These are phyloP conservation scores for Meloidogyne hapla DNA, from an alignment of 1,140 invertebrate species.

Conservation along the genomic window DNA sequence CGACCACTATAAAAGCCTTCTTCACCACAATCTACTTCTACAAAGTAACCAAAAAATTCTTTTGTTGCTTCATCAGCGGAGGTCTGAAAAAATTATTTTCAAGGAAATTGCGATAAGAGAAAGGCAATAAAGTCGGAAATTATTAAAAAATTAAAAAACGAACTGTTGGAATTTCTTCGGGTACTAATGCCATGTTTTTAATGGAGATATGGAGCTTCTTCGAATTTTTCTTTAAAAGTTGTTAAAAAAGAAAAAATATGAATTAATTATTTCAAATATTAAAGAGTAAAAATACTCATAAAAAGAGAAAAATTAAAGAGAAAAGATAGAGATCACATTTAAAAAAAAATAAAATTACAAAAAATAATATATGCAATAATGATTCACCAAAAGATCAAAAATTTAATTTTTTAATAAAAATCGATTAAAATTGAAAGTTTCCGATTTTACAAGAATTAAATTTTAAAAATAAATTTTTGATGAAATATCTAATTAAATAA, in stretches of 20 bases:
- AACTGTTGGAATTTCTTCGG: not conserved
- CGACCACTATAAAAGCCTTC: slow-evolving; percentile 51
- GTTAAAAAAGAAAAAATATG: not conserved
- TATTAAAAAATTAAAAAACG: no score
- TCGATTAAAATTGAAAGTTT: no score
- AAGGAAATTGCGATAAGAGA: not conserved
- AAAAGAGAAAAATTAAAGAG: not conserved
- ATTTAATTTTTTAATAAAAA: no score
- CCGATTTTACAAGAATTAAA: no score
- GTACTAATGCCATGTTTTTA: not conserved
- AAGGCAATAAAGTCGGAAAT: not conserved
- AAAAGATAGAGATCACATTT: not conserved
- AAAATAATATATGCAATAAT: not conserved
- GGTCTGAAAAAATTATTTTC: not conserved
- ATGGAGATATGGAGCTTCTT: not conserved
- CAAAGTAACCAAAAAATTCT: slow-evolving; percentile 46
- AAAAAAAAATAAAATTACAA: not conserved
- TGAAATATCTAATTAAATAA: no score
- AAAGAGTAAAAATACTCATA: not conserved
- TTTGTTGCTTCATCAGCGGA: slow-evolving; percentile 18
- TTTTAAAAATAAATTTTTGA: no score
- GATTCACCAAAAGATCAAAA: no score
- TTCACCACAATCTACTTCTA: slow-evolving; percentile 47
- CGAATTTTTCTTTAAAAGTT: not conserved
- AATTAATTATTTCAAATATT: not conserved